A percentile compares a stretch with the other conserved stretches of the same genome.
These are phyloP conservation scores for Harpagus bidentatus DNA, from an alignment of 2,113 vertebrate species.

Conservation along the genomic window DNA sequence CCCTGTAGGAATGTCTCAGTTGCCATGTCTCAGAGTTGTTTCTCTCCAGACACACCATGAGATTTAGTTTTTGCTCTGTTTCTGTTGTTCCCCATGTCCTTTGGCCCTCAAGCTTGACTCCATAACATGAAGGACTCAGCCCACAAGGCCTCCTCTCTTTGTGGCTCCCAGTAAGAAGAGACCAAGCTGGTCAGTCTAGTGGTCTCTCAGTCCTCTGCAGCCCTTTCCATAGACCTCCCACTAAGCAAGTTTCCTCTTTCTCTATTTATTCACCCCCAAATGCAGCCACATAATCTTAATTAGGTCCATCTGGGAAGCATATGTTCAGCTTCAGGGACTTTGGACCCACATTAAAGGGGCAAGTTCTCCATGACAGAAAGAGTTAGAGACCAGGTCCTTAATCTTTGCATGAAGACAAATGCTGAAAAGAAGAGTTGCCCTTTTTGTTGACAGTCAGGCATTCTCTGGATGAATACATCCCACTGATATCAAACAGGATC, in stretches of 20 bases:
- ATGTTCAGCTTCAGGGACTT: constrained; percentile 31
- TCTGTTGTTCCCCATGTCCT: background rate
- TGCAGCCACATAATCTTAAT: background rate
- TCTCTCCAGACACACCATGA: background rate
- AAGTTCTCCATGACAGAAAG: constrained; percentile 14
- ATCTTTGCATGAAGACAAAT: background rate
- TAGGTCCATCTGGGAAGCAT: constrained; percentile 22
- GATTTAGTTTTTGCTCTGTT: background rate
- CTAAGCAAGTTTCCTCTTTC: constrained; percentile 11
- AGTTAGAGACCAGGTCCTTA: background rate
- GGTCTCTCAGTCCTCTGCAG: background rate
- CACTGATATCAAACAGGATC: background rate
- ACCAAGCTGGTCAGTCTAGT: background rate
- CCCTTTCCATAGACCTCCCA: constrained; percentile 21
- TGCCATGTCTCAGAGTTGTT: background rate
- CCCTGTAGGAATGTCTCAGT: background rate
- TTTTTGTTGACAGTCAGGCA: background rate
- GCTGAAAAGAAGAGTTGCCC: background rate
- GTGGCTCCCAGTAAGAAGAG: background rate
- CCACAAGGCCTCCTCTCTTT: background rate
- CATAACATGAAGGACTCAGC: background rate
- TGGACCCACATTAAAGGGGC: constrained; percentile 35
- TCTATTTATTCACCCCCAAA: constrained; percentile 43
- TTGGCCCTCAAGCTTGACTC: background rate
- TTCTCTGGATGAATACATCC: background rate